These are phyloP conservation scores for Sander lucioperca DNA, from an alignment of 2,113 vertebrate species.

Conservation along the genomic window DNA sequence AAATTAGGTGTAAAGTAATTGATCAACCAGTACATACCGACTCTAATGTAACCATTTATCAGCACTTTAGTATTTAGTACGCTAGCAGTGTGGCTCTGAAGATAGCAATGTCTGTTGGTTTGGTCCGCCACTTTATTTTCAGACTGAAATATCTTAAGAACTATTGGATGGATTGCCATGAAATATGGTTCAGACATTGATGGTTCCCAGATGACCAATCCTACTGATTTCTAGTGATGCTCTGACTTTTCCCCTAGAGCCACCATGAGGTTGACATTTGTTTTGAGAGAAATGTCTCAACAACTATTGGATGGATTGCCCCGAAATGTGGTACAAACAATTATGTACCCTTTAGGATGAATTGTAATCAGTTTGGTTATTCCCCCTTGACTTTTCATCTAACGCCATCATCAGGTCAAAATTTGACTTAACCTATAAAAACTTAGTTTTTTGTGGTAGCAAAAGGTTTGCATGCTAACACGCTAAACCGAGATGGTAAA, in stretches of 20 bases:
- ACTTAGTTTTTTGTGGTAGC: not conserved
- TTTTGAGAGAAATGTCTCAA: too few species aligned
- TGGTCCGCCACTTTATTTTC: not conserved
- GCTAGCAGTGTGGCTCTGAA: not conserved
- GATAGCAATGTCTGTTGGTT: not conserved
- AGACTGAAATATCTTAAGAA: not conserved
- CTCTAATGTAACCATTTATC: conserved; percentile 9
- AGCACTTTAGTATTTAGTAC: not conserved
- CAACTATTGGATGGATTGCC: not conserved
- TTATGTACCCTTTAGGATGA: not conserved
- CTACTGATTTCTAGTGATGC: not conserved
- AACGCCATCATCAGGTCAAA: not conserved
- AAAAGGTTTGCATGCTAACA: not conserved
- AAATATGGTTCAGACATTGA: not conserved
- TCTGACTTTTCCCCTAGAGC: not conserved
- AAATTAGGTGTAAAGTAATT: not conserved
- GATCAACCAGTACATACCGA: not conserved
- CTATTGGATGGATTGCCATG: not conserved
- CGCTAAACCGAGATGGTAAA: too few species aligned
- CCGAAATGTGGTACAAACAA: not conserved
- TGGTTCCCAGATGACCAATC: not conserved
- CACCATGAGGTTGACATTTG: not conserved
- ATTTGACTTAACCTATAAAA: not conserved
- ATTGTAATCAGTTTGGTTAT: not conserved
- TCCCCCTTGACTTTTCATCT: too few species aligned